Evolutionary conservation across 2,888 invertebrate genomes (phyloP).

Genomic region (Bugula neritina): DNA sequence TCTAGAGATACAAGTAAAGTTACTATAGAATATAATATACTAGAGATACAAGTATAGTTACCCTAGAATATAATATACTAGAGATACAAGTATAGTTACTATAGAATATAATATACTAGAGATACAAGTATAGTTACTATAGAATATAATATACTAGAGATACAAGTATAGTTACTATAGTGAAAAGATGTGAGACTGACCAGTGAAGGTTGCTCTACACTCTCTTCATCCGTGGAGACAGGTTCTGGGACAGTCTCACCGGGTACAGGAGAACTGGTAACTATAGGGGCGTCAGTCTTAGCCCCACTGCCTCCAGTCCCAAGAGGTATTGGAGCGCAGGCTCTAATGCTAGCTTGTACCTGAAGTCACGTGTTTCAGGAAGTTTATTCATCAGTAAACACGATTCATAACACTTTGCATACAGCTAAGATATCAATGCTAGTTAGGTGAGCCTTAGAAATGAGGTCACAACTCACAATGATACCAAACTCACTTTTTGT

Average conservation of each 20-base stretch:
- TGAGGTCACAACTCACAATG: background rate
- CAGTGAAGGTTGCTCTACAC: background rate
- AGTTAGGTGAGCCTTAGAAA: background rate
- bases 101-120: no score
- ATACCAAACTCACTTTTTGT: conserved; percentile 51
- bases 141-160: no score
- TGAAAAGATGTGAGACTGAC: background rate
- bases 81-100: no score
- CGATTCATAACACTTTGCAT: no score
- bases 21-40: background rate
- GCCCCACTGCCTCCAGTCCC: conserved; percentile 28
- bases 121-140: no score
- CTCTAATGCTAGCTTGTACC: conserved; percentile 46
- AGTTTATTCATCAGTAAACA: no score
- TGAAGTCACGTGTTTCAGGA: conserved; percentile 29
- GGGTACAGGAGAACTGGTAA: conserved; percentile 11
- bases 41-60: no score
- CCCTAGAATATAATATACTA: no score
- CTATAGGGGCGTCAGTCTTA: background rate
- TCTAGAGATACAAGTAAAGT: no score
- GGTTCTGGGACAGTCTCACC: conserved; percentile 28
- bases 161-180: background rate
- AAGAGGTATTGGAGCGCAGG: conserved; percentile 43
- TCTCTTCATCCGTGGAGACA: conserved; percentile 30
- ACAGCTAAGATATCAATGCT: background rate